These are phyloP conservation scores for Heteromyza rotundicornis DNA, from an alignment of 2,888 invertebrate genomes.

Conservation along the genomic window DNA sequence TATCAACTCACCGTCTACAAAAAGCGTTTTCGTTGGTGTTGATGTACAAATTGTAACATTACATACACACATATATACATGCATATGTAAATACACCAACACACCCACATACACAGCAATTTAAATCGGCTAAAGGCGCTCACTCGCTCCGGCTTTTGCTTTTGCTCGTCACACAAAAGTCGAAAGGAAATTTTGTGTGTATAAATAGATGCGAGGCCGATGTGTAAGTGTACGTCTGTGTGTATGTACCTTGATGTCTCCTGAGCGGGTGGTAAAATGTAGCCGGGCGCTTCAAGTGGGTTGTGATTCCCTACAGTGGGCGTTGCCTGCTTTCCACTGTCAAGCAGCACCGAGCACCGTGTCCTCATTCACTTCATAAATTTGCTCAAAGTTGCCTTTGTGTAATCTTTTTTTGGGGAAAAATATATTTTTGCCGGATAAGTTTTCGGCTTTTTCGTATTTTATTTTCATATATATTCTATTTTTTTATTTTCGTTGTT, in stretches of 20 bases:
- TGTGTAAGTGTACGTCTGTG: too few species aligned
- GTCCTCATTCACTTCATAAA: constrained; percentile 24
- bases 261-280: too few species aligned
- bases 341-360: too few species aligned
- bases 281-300: too few species aligned
- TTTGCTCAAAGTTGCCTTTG: constrained; percentile 16
- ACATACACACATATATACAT: not conserved
- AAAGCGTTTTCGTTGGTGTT: constrained; percentile 29
- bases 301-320: too few species aligned
- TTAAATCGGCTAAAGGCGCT: not conserved
- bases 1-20: constrained; percentile 14
- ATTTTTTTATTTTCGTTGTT: constrained; percentile 32
- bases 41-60: constrained; percentile 50
- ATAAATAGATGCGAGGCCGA: too few species aligned
- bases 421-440: constrained; percentile 40
- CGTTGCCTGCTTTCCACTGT: too few species aligned
- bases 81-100: not conserved
- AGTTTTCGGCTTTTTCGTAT: constrained; percentile 50
- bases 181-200: constrained; percentile 7
- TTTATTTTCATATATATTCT: constrained; percentile 49
- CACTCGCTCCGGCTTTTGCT: not conserved
- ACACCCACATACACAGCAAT: constrained; percentile 26
- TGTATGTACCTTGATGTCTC: not conserved
- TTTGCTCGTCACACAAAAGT: not conserved
- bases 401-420: constrained; percentile 15